These are phyloP conservation scores for Phalloptychus januarius DNA, from an alignment of 2,797 vertebrate genomes.

Conservation along the genomic window DNA sequence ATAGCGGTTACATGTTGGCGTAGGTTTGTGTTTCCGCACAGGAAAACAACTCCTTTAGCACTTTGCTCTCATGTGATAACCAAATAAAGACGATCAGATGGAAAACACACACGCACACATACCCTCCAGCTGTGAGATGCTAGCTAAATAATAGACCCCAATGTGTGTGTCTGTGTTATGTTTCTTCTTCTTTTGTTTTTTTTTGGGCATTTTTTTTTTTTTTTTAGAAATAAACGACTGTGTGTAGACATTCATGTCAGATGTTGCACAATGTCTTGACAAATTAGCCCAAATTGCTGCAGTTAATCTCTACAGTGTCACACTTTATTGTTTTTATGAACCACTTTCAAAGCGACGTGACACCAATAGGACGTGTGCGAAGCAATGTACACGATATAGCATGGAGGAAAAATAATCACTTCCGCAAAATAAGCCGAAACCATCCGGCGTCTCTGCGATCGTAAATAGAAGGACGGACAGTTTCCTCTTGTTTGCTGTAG, in stretches of 20 bases:
- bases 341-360: constrained; percentile 33
- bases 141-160: not conserved
- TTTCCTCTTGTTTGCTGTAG: constrained; percentile 40
- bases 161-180: not conserved
- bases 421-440: constrained; percentile 63
- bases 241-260: not conserved
- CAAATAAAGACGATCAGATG: constrained; percentile 43
- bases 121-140: constrained; percentile 43
- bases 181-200: too few species aligned
- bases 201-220: not conserved
- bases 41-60: not conserved
- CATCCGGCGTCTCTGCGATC: constrained; percentile 34
- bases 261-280: not conserved
- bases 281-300: constrained; percentile 3
- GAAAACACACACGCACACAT: constrained; percentile 40
- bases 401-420: constrained; percentile 63
- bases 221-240: not conserved
- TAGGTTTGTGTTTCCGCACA: not conserved
- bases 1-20: not conserved
- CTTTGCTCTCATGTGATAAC: constrained; percentile 35
- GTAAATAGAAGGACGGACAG: constrained; percentile 28
- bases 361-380: constrained; percentile 21
- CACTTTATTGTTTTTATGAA: constrained; percentile 17
- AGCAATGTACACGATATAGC: constrained; percentile 51
- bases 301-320: not conserved